Base-by-base conservation (phyloP, 2,797 vertebrate genomes). In the Hippocampus kuda region DNA sequence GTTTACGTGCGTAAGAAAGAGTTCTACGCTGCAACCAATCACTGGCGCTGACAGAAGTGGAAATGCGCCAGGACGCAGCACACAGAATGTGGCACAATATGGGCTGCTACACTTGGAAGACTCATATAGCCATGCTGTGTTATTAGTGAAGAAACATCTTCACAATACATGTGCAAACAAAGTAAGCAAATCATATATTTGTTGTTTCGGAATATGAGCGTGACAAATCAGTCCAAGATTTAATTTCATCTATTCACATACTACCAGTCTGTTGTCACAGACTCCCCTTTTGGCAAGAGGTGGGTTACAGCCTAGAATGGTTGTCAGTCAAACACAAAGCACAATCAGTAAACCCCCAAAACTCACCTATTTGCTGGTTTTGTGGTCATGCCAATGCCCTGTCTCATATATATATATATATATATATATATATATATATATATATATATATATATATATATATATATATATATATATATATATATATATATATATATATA, bases 1-100 rank as follows among this genome's bases (percentile, higher is more conserved):
- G 56, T 68, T 41, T 75, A 79, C 71, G 71, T 65, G 63, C 56
- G 22, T 38, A 72, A 69, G 76, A 73, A 75, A 74, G 72, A 48
- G 75, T 67, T 65, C 34, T 49, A 18, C 44, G 7, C 41, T 64
- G 62, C 62, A 44, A 44, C 41, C 62, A 44, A 76, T 69, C 72
- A 61, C 79, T 78, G 81, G 76, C 78, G 71, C 77, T 63, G 71
- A 77, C 70, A 3, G 63, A 1, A 75, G 56, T 79, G 83, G 81
- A 82, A 71, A 42, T 0, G 8, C 0, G 78, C 84, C 82, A 83
- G 79, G 67, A 68, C 65, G 79, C 73, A 70, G 48, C 75, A 72
- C 18, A 57, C 69, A 75, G n/a, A 41, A 74, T 59, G 42, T 66
- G 59, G 65, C 67, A 77, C 82, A 82, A 78, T 79, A 76, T 83